Base-by-base conservation (phyloP, 2,888 invertebrate species). In the Drosophila greeni region DNA sequence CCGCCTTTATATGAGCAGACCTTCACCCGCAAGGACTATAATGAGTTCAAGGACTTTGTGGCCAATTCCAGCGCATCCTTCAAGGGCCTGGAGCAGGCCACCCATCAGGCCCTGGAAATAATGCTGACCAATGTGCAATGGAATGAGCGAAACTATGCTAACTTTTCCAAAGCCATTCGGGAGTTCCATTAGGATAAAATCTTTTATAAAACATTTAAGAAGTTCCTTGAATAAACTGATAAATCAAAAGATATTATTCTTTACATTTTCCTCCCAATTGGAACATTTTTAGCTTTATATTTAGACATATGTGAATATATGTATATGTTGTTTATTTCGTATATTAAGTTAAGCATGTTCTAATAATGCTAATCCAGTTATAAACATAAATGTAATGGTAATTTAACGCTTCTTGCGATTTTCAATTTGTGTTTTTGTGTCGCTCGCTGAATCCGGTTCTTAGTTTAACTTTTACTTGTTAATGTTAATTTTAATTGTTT, bases 41-140 rank as follows among this genome's bases (percentile, higher is more conserved):
- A 86, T 16, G 86, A 88, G 61, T 89, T 91, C 76, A 86, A 90
- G 48, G 78, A 84, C 1, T 93, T 94, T 87, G 89, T 90, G 0
- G 88, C 90, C 0, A 80, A 85, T 33, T 91, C 93, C 85, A 85
- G 88, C 16, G 88, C 91, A 31, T 90, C 91, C 48, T 89, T 95
- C 49, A 91, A 92, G 2, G 92, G 93, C n/a, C 90, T 93, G 0
- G 91, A 92, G 54, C 90, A 94, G 68, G 90, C 93, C 0, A 91
- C 94, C 5, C 90, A 92, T n/a, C 95, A 95, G 83, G 92, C 93
- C 3, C 88, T 95, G n/a, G 96, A 96, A 88, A 91, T 91, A 11
- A 93, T 94, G 1, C 89, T 91, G 52, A 91, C 93, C 62, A 95
- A 95, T 89, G 91, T 94, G 12, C 92, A 92, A 78, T 96, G 96